A percentile compares a stretch with the other conserved stretches of the same genome.
Evolutionary conservation across 2,888 invertebrate species (phyloP).

Genomic region (Athalia circularis): DNA sequence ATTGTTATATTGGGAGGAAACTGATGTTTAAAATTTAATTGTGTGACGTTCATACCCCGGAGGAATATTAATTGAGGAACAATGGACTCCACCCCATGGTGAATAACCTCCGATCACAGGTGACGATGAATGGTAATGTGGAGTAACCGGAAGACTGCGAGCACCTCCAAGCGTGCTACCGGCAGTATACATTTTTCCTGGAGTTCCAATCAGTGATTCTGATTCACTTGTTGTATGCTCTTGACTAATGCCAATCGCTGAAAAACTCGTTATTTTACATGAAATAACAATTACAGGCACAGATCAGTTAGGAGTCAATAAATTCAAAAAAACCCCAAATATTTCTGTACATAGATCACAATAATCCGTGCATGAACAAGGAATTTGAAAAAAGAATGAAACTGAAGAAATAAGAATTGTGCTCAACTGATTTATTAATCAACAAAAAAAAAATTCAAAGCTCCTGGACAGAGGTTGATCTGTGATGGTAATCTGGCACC

Average conservation of each 20-base stretch:
- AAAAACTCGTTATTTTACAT: neutral
- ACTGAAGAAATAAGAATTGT: conserved; percentile 12
- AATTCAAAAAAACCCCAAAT: too few relatives aligned
- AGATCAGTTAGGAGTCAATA: too few relatives aligned
- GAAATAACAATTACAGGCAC: conserved; percentile 14
- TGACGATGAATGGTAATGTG: conserved; percentile 68
- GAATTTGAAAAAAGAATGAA: neutral
- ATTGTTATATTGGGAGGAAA: neutral
- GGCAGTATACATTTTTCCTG: conserved; percentile 70
- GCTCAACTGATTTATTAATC: neutral
- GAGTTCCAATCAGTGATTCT: conserved; percentile 60
- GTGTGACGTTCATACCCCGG: conserved; percentile 58
- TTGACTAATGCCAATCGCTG: conserved; percentile 55
- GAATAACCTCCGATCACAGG: conserved; percentile 66
- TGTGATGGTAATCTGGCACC: neutral
- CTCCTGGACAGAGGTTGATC: neutral
- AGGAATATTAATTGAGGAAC: conserved; percentile 61
- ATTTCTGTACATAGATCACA: too few relatives aligned
- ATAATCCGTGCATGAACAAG: too few relatives aligned
- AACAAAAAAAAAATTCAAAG: conserved; percentile 30
- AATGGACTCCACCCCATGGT: conserved; percentile 67
- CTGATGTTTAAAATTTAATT: neutral
- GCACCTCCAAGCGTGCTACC: conserved; percentile 64
- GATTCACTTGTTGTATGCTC: conserved; percentile 66
- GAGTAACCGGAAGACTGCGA: conserved; percentile 69